Conservation (phyloP, 1,140 invertebrate genomes). For the Drosophila sulfurigaster region DNA sequence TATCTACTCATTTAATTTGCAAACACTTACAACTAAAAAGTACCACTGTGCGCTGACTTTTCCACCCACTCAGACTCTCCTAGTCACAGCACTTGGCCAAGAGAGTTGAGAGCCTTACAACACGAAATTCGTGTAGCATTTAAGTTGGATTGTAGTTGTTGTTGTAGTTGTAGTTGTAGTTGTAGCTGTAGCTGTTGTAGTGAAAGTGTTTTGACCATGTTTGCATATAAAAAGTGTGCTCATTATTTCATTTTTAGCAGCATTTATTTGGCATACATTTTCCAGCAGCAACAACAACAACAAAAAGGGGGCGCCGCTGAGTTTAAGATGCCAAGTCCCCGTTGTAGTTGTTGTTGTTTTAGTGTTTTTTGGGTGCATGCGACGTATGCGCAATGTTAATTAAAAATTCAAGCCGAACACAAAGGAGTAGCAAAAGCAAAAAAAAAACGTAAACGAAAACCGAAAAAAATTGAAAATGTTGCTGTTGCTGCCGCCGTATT, state of each 20-base stretch:
- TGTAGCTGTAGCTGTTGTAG: slow-evolving; percentile 22
- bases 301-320: slow-evolving; percentile 29
- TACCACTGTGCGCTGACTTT: not conserved
- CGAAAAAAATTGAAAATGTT: slow-evolving; percentile 3
- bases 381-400: slow-evolving; percentile 71
- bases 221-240: slow-evolving; percentile 57
- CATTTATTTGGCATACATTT: slow-evolving; percentile 60
- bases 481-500: slow-evolving; percentile 41
- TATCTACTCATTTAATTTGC: no score
- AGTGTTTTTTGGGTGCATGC: slow-evolving; percentile 27
- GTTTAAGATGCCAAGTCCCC: slow-evolving; percentile 17
- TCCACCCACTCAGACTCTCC: slow-evolving; percentile 17
- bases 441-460: slow-evolving; percentile 11
- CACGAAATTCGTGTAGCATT: slow-evolving; percentile 67
- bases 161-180: not conserved
- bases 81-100: slow-evolving; percentile 6
- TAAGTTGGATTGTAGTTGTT: slow-evolving; percentile 21
- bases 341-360: not conserved
- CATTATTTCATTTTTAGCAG: slow-evolving; percentile 67
- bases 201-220: slow-evolving; percentile 63
- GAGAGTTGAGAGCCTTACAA: slow-evolving; percentile 45
- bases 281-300: slow-evolving; percentile 31
- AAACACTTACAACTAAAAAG: no score
- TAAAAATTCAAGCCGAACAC: slow-evolving; percentile 58
- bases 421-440: not conserved